Base-by-base conservation (phyloP, 2,888 invertebrate genomes). In the Microctonus aethiopoides region DNA sequence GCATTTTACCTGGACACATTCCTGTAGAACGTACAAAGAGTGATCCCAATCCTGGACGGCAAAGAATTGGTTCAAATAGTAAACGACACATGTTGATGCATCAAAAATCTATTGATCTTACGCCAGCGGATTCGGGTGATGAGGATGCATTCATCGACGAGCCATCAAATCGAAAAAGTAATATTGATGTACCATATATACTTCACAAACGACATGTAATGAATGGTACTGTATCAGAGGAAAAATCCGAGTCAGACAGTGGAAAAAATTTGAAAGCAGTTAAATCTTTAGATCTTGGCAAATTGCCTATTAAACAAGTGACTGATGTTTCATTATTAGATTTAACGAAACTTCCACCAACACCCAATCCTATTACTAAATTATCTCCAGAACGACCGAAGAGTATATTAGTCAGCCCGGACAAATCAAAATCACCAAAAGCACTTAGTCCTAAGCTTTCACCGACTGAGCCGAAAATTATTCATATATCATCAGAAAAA, bases 21-120 rank as follows among this genome's bases (percentile, higher is more conserved):
- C 94, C 93, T 0, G 93, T 94, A 0, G 95, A 94, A 84, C 90
- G 95, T 73, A 95, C 95, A 4, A 95, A 95, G 84, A 95, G 95
- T 79, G 95, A 95, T 88, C 95, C 95, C 0, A 94, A 94, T 83
- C 93, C 94, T 0, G 91, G 91, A 78, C 89, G 94, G 68, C 92
- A 92, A 72, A 89, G 93, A 16, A 88, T 94, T 66, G 92, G 91
- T 70, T 93, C 92, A 4, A 93, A 90, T 80, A 91, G 92, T 2
- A 90, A 94, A n/a, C 89, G 94, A 20, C 92, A 94, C 85, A 91
- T 94, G 32, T 84, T 95, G 26, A 95, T 93, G 92, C 95, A 95
- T 86, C 95, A 95, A 80, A 94, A 95, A 82, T 94, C 94, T 0
- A 94, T 95, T 71, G 95, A 95, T 81, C 87, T 95, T 32, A 94